phyloP scores from a whole-genome alignment of 1,140 invertebrate species.

The Bombus fervidus region DNA sequence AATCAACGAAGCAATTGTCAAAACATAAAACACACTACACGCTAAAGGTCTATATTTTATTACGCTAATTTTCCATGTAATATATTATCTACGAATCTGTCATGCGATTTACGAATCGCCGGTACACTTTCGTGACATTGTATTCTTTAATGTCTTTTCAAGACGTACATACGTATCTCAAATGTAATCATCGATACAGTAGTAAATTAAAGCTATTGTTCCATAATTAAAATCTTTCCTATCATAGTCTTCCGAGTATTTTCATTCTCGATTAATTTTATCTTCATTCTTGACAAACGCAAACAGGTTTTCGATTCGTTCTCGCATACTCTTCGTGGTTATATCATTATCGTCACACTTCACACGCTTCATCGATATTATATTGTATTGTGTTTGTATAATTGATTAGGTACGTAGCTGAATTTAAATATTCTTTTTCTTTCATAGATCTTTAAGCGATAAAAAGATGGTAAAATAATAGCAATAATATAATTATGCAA shows the following conservation, averaged over 20 bases:
- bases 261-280: not conserved
- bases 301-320: not conserved
- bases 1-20: not conserved
- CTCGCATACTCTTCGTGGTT: not conserved
- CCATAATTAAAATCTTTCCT: not conserved
- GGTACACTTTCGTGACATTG: not conserved
- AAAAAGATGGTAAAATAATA: not conserved
- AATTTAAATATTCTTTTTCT: too few species aligned
- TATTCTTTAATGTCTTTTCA: not conserved
- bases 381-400: not conserved
- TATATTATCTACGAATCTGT: not conserved
- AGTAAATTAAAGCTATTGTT: not conserved
- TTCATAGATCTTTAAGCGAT: too few species aligned
- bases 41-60: not conserved
- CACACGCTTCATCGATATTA: not conserved
- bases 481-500: too few species aligned
- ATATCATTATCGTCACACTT: not conserved
- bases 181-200: not conserved
- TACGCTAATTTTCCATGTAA: not conserved
- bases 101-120: too few species aligned
- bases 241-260: not conserved
- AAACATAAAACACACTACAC: not conserved
- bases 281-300: not conserved
- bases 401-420: not conserved
- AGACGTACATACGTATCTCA: not conserved